A percentile compares a stretch with the other conserved stretches of the same genome.
Conservation (phyloP, 2,888 invertebrate species). For the Venustoraphidia nigricollis region DNA sequence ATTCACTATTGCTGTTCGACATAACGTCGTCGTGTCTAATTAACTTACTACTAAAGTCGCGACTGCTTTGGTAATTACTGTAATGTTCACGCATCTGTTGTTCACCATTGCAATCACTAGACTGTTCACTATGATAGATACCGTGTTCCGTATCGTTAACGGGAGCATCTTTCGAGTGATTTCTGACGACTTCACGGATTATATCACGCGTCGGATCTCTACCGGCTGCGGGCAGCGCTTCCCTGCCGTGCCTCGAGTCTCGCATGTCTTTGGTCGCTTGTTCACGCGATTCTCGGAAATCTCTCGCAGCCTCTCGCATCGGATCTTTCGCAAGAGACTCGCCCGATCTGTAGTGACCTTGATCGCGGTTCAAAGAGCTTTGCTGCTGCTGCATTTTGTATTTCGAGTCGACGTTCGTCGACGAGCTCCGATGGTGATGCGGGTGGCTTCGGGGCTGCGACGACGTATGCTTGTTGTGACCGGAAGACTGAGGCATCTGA, state of each 20-base stretch:
- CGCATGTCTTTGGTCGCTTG: constrained; percentile 1
- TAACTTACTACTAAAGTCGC: too few species aligned
- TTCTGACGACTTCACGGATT: not conserved
- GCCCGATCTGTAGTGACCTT: constrained; percentile 15
- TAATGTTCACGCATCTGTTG: too few species aligned
- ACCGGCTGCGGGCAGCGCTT: too few species aligned
- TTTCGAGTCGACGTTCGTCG: constrained; percentile 3
- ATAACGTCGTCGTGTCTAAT: too few species aligned
- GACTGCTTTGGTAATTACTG: too few species aligned
- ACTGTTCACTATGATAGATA: not conserved
- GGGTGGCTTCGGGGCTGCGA: not conserved
- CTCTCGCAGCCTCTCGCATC: constrained; percentile 21
- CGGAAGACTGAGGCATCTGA: constrained; percentile 1
- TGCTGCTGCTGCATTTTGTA: constrained; percentile 11
- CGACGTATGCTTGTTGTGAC: not conserved
- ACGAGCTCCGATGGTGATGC: constrained; percentile 1
- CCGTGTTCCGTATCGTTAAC: constrained; percentile 10
- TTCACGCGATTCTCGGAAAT: constrained; percentile 13
- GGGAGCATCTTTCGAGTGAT: constrained; percentile 8
- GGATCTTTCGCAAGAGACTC: constrained; percentile 17
- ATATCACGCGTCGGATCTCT: too few species aligned
- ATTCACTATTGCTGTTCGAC: too few species aligned
- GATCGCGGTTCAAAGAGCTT: constrained; percentile 13
- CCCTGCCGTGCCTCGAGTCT: too few species aligned
- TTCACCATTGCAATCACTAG: too few species aligned